phyloP scores from a whole-genome alignment of 37 sponge, comb jelly and placozoan species.

The Lycopodina hypogea region DNA sequence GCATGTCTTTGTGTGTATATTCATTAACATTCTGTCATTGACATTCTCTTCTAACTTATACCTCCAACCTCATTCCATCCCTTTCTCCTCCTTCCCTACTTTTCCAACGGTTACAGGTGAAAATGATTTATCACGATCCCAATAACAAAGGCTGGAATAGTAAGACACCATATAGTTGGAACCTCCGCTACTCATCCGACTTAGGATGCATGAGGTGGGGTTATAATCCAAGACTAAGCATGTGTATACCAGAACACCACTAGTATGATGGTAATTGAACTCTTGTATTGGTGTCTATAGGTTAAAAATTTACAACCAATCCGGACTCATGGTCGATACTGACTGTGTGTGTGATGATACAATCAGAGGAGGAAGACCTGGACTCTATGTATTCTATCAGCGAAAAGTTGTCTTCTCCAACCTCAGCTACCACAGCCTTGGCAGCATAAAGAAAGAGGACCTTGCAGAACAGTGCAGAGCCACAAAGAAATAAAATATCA shows the following conservation, averaged over 20 bases:
- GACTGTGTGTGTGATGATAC: constrained; percentile 55
- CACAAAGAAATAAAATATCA: too few species aligned
- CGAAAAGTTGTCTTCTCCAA: constrained; percentile 49
- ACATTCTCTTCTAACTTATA: not conserved
- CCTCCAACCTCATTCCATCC: too few species aligned
- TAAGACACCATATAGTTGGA: constrained; percentile 51
- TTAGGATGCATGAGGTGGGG: constrained; percentile 49
- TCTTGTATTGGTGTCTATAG: constrained; percentile 15
- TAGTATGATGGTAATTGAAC: not conserved
- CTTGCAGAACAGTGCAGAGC: too few species aligned
- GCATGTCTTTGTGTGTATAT: too few species aligned
- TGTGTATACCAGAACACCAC: not conserved
- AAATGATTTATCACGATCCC: constrained; percentile 42
- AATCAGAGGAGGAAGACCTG: constrained; percentile 74
- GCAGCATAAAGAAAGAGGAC: not conserved
- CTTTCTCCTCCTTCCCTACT: not conserved
- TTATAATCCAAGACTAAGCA: too few species aligned
- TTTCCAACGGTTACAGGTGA: constrained; percentile 12
- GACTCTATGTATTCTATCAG: constrained; percentile 78
- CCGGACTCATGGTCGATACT: constrained; percentile 48
- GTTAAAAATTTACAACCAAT: constrained; percentile 42
- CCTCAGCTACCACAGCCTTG: constrained; percentile 24
- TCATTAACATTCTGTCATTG: not conserved
- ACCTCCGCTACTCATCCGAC: constrained; percentile 32
- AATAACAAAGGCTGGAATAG: constrained; percentile 42